Conservation (phyloP, 1,140 invertebrate genomes). For the Coptotermes formosanus region DNA sequence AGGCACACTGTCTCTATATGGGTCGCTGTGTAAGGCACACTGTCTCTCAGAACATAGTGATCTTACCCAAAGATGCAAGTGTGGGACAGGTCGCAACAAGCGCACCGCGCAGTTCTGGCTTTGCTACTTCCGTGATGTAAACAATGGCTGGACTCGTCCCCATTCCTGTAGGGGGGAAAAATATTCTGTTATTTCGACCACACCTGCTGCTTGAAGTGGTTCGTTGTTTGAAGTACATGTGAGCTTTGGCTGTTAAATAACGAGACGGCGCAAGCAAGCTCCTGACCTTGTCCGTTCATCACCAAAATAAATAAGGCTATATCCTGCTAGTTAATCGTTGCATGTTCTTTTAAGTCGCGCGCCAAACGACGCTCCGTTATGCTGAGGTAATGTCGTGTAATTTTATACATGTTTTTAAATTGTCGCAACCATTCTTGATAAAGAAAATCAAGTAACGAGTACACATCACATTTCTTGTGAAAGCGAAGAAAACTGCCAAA, state of each 20-base stretch:
- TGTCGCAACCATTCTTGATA: too few species aligned
- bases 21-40: too few species aligned
- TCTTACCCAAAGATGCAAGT: constrained; percentile 54
- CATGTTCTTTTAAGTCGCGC: too few species aligned
- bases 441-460: too few species aligned
- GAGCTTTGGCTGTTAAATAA: too few species aligned
- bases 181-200: background rate
- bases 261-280: background rate
- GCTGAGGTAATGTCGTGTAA: too few species aligned
- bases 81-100: constrained; percentile 55
- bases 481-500: too few species aligned
- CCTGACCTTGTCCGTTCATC: background rate
- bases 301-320: background rate
- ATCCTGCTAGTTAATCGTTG: background rate
- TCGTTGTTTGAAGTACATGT: background rate
- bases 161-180: constrained; percentile 45
- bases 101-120: constrained; percentile 57
- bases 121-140: constrained; percentile 61
- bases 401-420: too few species aligned
- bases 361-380: too few species aligned
- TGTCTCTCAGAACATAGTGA: background rate
- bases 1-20: too few species aligned
- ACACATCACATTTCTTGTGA: too few species aligned
- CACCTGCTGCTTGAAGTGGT: too few species aligned
- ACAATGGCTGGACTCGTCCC: constrained; percentile 59